phyloP scores from a whole-genome alignment of 2,888 invertebrate species.

The Marronus borbonicus region DNA sequence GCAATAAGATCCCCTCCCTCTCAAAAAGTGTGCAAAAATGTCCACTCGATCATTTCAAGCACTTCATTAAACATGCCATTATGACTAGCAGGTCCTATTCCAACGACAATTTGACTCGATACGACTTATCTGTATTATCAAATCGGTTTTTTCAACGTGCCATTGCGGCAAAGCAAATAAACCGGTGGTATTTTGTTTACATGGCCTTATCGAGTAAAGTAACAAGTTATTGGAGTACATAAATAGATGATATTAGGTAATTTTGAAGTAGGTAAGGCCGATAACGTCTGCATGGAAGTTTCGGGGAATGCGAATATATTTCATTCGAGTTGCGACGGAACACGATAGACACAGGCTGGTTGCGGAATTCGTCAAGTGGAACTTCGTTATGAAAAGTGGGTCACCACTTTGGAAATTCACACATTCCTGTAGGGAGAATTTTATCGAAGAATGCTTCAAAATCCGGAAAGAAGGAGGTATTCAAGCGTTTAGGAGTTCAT shows the following conservation, averaged over 20 bases:
- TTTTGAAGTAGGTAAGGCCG: not conserved
- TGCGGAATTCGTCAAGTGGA: too few relatives aligned
- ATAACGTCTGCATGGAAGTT: too few relatives aligned
- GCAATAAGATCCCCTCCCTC: conserved; percentile 59
- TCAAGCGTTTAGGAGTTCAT: too few relatives aligned
- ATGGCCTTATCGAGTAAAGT: not conserved
- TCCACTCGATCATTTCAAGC: conserved; percentile 62
- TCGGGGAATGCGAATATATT: too few relatives aligned
- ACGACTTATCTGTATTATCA: conserved; percentile 4
- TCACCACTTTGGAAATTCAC: too few relatives aligned
- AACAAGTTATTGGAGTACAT: not conserved
- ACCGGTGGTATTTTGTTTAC: not conserved
- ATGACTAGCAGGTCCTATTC: not conserved
- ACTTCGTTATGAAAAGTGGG: too few relatives aligned
- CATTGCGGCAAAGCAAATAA: not conserved
- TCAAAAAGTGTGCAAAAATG: conserved; percentile 55
- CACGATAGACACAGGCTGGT: too few relatives aligned
- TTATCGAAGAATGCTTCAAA: too few relatives aligned
- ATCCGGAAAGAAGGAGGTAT: too few relatives aligned
- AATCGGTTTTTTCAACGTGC: not conserved
- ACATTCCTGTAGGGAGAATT: too few relatives aligned
- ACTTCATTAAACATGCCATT: conserved; percentile 60
- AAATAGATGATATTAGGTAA: conserved; percentile 7
- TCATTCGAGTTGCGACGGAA: too few relatives aligned
- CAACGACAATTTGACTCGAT: not conserved